Base-by-base conservation (phyloP, 1,140 invertebrate species). In the Nasonia vitripennis region DNA sequence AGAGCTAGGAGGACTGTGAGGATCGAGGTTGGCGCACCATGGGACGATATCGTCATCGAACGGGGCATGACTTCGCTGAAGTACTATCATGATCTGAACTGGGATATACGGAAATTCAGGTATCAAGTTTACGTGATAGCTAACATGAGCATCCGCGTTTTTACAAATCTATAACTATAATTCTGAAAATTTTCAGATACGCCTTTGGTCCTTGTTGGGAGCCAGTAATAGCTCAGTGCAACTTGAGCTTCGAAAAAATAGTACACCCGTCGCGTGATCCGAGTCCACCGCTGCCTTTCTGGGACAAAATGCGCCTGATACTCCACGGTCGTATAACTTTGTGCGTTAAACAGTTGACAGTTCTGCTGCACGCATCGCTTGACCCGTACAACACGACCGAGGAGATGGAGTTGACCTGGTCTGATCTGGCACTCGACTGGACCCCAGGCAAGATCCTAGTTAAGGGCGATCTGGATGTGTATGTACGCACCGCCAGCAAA, bases 181-280 rank as follows among this genome's bases (percentile, higher is more conserved):
- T n/a, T 68, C 20, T 23, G 17, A 68, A 41, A 79, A 78, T 51
- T 55, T 45, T 3, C 62, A 86, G 84, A 89, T 97, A 98, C 90
- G 98, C 98, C 0, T 99, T 99, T 93, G 99, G 99, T 0, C 98
- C 98, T 0, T 99, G 98, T 93, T 99, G 99, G 99, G 99, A 99
- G 90, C 98, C 99, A 0, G 97, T 99, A 0, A 96, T 99, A 87
- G 97, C 98, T 0, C 98, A 99, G 90, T 98, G 98, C 89, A 99
- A 98, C 91, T 93, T 99, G 20, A 96, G 97, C 89, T 98, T 96
- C 94, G 97, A 97, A 91, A 97, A 97, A 92, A 97, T 98, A 20
- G 94, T 96, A 0, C 94, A 96, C 55, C 98, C 98, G 0, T 98
- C 98, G 0, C 94, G 96, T 80, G 99, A 99, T 94, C 99, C 99